Evolutionary conservation across 2,113 vertebrate species (phyloP), one percentile per base, ranked within the genome.

Genomic region (Corythornis cristatus): DNA sequence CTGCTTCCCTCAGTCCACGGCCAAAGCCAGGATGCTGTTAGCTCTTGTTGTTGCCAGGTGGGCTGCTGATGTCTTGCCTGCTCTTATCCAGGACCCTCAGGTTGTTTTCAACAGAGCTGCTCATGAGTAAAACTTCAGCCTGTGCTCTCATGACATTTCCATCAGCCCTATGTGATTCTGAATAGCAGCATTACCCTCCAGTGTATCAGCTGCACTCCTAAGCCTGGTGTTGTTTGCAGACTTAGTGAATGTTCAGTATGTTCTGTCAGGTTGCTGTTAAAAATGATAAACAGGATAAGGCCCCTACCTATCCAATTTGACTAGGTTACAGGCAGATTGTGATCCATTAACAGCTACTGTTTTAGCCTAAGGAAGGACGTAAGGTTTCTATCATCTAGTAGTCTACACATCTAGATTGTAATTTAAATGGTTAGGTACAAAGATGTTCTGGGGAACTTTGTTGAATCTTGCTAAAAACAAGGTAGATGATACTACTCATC

Each of bases 131-230:
- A 7, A 73, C 42, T 80, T 88, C 54, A 86, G 60, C 26, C 50
- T 81, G 0, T 42, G 20, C 6, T 61, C 9, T 57, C n/a, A 4
- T 6, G 33, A 28, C 1, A 3, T 72, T 82, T 88, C 46, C 64
- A 7, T 57, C 56, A 51, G 58, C 17, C 35, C 4, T 21, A 42
- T 51, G 19, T 68, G 16, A 12, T 6, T 66, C 46, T 78, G 31
- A 76, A 48, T 65, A n/a, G 76, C 53, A 75, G 0, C 19, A 25
- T 21, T 78, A 20, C 26, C 31, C 7, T 78, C 6, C 57, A 58
- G 42, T 1, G 0, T 31, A n/a, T 43, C 66, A 58, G 74, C 26
- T 50, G 6, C 35, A 65, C 15, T 26, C 0, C 0, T 7, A 53
- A 31, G 8, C n/a, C 9, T 9, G 16, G 12, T 68, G 29, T 1